These are phyloP conservation scores for Hypocryptadius cinnamomeus DNA, from an alignment of 2,113 vertebrate genomes.

Conservation along the genomic window DNA sequence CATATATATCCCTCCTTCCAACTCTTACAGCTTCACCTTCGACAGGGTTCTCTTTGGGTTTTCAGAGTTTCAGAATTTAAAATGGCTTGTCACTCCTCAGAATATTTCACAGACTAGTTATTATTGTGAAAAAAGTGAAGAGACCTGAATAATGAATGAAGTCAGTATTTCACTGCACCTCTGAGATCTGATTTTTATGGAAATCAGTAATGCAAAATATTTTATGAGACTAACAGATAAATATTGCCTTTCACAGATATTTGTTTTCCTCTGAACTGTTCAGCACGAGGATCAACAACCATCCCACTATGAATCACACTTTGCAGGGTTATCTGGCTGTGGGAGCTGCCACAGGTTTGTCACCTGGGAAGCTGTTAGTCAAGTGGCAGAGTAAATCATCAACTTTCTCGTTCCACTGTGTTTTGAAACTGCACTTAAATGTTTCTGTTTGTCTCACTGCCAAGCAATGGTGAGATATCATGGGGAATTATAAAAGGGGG, in stretches of 20 bases:
- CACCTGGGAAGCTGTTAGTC: neutral
- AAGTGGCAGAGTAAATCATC: neutral
- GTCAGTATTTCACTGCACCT: neutral
- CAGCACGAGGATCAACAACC: neutral
- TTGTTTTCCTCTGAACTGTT: neutral
- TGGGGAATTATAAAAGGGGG: neutral
- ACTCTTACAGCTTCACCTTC: neutral
- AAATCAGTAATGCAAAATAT: neutral
- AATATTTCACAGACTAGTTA: neutral
- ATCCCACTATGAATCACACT: neutral
- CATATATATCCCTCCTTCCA: neutral
- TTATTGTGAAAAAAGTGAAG: neutral
- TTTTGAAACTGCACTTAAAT: neutral
- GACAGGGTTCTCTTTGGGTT: neutral
- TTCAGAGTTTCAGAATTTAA: neutral
- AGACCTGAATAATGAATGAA: constrained; percentile 2
- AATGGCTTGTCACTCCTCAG: neutral
- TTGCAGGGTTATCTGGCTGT: neutral
- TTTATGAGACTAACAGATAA: neutral
- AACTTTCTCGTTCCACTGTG: neutral
- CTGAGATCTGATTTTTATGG: neutral
- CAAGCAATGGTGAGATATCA: neutral
- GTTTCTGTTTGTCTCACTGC: neutral
- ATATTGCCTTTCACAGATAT: neutral
- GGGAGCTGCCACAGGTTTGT: neutral